phyloP scores from a whole-genome alignment of 2,113 vertebrate genomes.

The Neolamprologus ventralis region DNA sequence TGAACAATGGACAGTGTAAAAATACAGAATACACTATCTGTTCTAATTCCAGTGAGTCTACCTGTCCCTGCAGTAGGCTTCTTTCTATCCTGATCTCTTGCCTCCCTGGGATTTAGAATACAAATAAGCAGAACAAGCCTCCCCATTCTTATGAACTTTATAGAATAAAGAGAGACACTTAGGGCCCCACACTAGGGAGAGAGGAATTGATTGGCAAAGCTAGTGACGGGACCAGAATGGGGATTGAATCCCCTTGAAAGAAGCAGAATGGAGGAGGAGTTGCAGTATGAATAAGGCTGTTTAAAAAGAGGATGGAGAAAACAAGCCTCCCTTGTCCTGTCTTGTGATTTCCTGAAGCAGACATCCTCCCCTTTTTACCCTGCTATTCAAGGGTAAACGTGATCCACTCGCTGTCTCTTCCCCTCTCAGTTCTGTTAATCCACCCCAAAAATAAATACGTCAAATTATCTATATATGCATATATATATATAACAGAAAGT shows the following conservation, averaged over 20 bases:
- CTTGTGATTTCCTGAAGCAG: conserved; percentile 61
- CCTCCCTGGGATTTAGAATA: conserved; percentile 55
- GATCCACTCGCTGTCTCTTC: conserved; percentile 34
- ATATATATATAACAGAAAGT: background rate
- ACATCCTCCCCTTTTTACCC: conserved; percentile 61
- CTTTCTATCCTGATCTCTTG: conserved; percentile 31
- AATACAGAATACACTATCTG: conserved; percentile 10
- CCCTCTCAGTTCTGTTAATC: conserved; percentile 29
- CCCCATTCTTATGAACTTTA: conserved; percentile 62
- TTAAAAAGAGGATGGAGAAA: conserved; percentile 60
- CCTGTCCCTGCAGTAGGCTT: conserved; percentile 39
- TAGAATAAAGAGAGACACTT: conserved; percentile 66
- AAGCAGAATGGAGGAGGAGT: conserved; percentile 61
- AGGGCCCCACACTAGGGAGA: conserved; percentile 47
- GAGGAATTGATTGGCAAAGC: conserved; percentile 57
- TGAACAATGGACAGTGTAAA: background rate
- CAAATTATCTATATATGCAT: background rate
- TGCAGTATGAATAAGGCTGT: conserved; percentile 64
- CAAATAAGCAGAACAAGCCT: conserved; percentile 68
- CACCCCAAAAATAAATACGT: conserved; percentile 19
- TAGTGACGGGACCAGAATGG: conserved; percentile 59
- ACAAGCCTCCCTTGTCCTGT: conserved; percentile 65
- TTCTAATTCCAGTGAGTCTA: conserved; percentile 42
- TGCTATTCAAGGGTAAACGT: conserved; percentile 57
- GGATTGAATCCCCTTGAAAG: conserved; percentile 69